Evolutionary conservation across 2,888 invertebrate genomes (phyloP).

Genomic region (Dusona sp.): DNA sequence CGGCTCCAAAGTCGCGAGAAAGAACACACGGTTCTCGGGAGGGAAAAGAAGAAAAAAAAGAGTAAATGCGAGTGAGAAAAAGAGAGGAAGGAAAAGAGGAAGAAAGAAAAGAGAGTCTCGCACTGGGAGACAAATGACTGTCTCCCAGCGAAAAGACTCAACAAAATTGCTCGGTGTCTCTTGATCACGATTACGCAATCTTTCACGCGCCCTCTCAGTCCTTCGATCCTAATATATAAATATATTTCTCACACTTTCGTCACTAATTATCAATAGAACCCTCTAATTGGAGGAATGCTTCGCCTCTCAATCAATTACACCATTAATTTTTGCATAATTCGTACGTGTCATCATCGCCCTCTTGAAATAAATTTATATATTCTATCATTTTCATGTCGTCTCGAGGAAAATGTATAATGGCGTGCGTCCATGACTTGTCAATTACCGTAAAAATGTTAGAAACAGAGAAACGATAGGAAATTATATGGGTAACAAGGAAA

Average conservation of each 20-base stretch:
- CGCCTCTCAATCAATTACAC: background rate
- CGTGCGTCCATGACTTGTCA: background rate
- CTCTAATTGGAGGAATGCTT: slow-evolving; percentile 12
- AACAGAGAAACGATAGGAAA: too few species aligned
- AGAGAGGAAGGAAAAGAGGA: slow-evolving; percentile 18
- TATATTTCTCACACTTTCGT: slow-evolving; percentile 43
- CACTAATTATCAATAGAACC: slow-evolving; percentile 18
- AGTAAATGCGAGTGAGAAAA: slow-evolving; percentile 8
- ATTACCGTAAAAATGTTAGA: background rate
- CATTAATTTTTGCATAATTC: slow-evolving; percentile 1
- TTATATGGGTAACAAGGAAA: too few species aligned
- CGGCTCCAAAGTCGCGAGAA: slow-evolving; percentile 28
- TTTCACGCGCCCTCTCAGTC: slow-evolving; percentile 13
- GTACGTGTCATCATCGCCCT: background rate
- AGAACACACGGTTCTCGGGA: slow-evolving; percentile 40
- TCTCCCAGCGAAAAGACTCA: slow-evolving; percentile 78
- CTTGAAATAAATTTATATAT: background rate
- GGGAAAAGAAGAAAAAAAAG: background rate
- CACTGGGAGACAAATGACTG: slow-evolving; percentile 82
- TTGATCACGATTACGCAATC: slow-evolving; percentile 59
- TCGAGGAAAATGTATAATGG: background rate
- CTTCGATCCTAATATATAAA: slow-evolving; percentile 14
- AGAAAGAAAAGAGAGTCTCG: slow-evolving; percentile 44
- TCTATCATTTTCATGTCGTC: background rate
- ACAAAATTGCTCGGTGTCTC: slow-evolving; percentile 76